Evolutionary conservation across 2,113 vertebrate species (phyloP).

Genomic region (Dicaeum eximium): DNA sequence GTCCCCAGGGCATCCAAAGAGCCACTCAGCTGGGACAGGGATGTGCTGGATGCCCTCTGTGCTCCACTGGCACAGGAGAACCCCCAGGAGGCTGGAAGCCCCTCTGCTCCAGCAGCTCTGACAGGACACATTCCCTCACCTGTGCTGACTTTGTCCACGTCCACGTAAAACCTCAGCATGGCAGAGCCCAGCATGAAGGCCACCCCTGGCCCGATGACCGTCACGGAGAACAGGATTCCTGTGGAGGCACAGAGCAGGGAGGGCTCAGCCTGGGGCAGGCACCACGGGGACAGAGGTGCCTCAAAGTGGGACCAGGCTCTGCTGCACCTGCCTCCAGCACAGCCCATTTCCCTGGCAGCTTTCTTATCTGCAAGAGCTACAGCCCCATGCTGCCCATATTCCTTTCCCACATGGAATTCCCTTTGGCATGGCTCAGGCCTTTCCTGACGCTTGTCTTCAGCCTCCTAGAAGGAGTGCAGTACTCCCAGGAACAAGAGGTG

Average conservation of each 20-base stretch:
- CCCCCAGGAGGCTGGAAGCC: fast-evolving
- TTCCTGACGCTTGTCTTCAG: not conserved
- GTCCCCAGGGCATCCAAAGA: not conserved
- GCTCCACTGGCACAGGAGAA: not conserved
- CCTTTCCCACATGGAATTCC: not conserved
- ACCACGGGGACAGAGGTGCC: not conserved
- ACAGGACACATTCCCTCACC: conserved; percentile 44
- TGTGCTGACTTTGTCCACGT: conserved; percentile 79
- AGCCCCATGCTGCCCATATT: fast-evolving
- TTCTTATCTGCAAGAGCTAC: too few species aligned
- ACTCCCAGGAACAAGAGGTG: not conserved
- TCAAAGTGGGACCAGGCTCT: not conserved
- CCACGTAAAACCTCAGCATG: conserved; percentile 84
- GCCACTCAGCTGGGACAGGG: not conserved
- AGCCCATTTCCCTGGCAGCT: not conserved
- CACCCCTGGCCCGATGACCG: conserved; percentile 82
- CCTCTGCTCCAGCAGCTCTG: not conserved
- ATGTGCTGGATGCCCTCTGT: not conserved
- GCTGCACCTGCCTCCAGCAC: not conserved
- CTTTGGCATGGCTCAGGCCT: not conserved
- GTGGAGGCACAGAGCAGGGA: not conserved
- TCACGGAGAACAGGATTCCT: conserved; percentile 89
- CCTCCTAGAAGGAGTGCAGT: not conserved
- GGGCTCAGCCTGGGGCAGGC: not conserved
- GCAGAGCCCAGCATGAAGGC: conserved; percentile 84